phyloP scores from a whole-genome alignment of 2,888 invertebrate species.

The Cephus pulcher region DNA sequence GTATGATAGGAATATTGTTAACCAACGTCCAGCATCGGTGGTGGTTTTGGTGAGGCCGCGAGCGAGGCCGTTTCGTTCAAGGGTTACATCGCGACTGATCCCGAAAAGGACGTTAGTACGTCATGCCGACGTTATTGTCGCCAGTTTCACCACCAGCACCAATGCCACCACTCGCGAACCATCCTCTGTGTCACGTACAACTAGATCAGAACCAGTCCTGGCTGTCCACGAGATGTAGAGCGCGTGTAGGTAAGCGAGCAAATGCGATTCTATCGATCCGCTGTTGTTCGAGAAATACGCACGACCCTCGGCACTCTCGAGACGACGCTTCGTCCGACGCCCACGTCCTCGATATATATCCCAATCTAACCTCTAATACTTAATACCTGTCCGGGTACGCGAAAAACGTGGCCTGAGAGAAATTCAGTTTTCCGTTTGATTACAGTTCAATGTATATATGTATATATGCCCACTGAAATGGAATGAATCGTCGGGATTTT shows the following conservation, averaged over 20 bases:
- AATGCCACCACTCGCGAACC: not conserved
- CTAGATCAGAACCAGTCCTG: not conserved
- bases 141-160: not conserved
- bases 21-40: conserved; percentile 55
- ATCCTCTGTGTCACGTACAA: not conserved
- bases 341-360: not conserved
- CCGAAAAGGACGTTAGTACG: conserved; percentile 27
- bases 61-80: conserved; percentile 59
- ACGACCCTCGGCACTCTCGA: not conserved
- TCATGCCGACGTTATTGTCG: not conserved
- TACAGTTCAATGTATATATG: not conserved
- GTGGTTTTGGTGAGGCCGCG: conserved; percentile 55
- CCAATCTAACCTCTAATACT: not conserved
- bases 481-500: not conserved
- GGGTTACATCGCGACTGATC: conserved; percentile 66
- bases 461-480: too few relatives aligned
- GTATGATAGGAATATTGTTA: conserved; percentile 17
- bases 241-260: conserved; percentile 35
- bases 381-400: not conserved
- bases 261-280: conserved; percentile 58
- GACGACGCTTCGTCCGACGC: not conserved
- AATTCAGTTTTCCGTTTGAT: not conserved
- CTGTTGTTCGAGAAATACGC: not conserved
- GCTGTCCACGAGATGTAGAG: not conserved
- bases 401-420: not conserved